Conservation (phyloP, 2,888 invertebrate genomes). For the Morpho achilles region DNA sequence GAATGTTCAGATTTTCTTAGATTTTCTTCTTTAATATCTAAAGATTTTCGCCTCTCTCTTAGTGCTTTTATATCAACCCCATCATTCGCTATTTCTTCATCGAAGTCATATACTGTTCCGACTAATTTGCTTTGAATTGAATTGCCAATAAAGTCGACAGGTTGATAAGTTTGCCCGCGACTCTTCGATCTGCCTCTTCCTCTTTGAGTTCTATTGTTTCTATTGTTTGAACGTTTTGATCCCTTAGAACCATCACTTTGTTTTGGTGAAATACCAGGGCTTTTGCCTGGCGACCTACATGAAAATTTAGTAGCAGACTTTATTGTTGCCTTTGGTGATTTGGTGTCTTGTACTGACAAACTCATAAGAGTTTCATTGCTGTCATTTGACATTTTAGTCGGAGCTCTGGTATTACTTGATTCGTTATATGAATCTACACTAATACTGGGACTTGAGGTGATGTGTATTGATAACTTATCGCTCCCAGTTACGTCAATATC, state of each 20-base stretch:
- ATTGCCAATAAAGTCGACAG: slow-evolving; percentile 76
- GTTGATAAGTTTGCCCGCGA: slow-evolving; percentile 52
- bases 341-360: slow-evolving; percentile 50
- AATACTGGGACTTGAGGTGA: slow-evolving; percentile 58
- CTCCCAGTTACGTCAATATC: slow-evolving; percentile 60
- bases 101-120: slow-evolving; percentile 93
- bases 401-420: slow-evolving; percentile 44
- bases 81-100: slow-evolving; percentile 88
- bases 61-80: slow-evolving; percentile 88
- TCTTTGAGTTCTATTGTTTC: slow-evolving; percentile 65
- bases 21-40: slow-evolving; percentile 82
- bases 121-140: slow-evolving; percentile 89
- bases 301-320: slow-evolving; percentile 79
- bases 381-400: slow-evolving; percentile 59
- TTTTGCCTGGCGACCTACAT: slow-evolving; percentile 84
- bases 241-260: slow-evolving; percentile 72
- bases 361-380: slow-evolving; percentile 54
- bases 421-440: slow-evolving; percentile 60
- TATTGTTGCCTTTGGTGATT: slow-evolving; percentile 73
- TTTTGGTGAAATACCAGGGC: slow-evolving; percentile 84
- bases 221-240: slow-evolving; percentile 54
- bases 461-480: slow-evolving; percentile 60
- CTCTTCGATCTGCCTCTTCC: slow-evolving; percentile 74
- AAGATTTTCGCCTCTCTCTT: slow-evolving; percentile 87
- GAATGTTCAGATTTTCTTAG: slow-evolving; percentile 77